Evolutionary conservation across 2,888 invertebrate species (phyloP).

Genomic region (Tenodera sinensis): DNA sequence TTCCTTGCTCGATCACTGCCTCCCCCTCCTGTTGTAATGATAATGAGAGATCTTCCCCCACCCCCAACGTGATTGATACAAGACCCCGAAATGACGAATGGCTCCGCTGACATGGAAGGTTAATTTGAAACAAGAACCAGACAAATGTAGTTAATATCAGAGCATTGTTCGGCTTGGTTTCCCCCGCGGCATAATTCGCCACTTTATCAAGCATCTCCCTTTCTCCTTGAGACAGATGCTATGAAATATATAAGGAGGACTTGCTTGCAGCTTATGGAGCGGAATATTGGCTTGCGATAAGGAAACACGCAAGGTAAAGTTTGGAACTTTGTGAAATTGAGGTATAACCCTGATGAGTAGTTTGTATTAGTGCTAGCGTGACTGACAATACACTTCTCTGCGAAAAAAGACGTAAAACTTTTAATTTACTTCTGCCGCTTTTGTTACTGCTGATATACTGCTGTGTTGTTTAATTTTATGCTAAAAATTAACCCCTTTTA

Average conservation of each 20-base stretch:
- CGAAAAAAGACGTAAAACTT: too few species aligned
- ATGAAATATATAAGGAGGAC: not conserved
- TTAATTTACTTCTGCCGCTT: too few species aligned
- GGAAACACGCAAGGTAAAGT: not conserved
- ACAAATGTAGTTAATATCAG: constrained; percentile 34
- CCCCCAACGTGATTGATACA: constrained; percentile 32
- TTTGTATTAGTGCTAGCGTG: too few species aligned
- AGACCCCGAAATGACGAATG: constrained; percentile 33
- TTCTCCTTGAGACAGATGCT: not conserved
- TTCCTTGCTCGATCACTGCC: constrained; percentile 19
- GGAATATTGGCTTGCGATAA: not conserved
- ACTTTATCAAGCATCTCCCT: constrained; percentile 22
- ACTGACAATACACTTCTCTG: too few species aligned
- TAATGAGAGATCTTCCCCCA: constrained; percentile 25
- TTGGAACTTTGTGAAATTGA: not conserved
- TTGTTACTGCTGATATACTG: too few species aligned
- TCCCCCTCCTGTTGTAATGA: constrained; percentile 30
- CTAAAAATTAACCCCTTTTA: too few species aligned
- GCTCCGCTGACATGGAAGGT: constrained; percentile 33
- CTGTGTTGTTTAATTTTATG: too few species aligned
- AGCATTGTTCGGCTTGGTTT: constrained; percentile 26
- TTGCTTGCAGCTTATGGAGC: not conserved
- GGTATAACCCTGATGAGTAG: not conserved
- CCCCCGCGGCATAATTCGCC: constrained; percentile 30
- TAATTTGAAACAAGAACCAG: constrained; percentile 35